phyloP scores from a whole-genome alignment of 2,113 vertebrate species.

The Oryzias celebensis region DNA sequence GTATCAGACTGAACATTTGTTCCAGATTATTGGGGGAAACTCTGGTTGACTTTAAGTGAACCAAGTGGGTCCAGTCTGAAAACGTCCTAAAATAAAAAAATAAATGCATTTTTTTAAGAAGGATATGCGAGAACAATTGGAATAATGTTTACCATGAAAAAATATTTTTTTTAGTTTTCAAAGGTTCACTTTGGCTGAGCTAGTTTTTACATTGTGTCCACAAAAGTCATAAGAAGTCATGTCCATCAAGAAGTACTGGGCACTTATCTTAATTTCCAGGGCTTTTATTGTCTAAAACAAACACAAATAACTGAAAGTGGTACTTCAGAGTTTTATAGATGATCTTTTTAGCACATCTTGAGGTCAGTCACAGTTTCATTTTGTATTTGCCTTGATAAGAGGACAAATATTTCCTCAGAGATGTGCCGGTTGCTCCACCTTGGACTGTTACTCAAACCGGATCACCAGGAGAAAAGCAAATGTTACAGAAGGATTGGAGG shows the following conservation, averaged over 20 bases:
- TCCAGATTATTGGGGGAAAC: too few relatives aligned
- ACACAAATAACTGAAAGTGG: slow-evolving; percentile 1
- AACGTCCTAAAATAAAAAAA: too few relatives aligned
- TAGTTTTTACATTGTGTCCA: not conserved
- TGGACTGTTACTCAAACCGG: slow-evolving; percentile 43
- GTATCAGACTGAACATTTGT: too few relatives aligned
- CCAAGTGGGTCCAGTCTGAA: too few relatives aligned
- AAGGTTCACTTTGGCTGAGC: not conserved
- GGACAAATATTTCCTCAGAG: slow-evolving; percentile 51
- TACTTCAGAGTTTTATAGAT: not conserved
- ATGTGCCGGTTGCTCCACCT: slow-evolving; percentile 53
- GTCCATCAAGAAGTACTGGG: too few relatives aligned
- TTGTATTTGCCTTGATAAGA: slow-evolving; percentile 41
- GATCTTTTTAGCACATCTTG: not conserved
- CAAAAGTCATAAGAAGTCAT: not conserved
- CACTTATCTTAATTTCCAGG: not conserved
- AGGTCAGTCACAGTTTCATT: slow-evolving; percentile 1
- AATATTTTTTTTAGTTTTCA: too few relatives aligned
- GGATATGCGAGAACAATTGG: too few relatives aligned
- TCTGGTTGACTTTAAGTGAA: too few relatives aligned
- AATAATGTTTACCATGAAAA: too few relatives aligned
- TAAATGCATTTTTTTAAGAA: too few relatives aligned
- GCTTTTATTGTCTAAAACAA: not conserved
- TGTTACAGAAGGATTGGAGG: slow-evolving; percentile 33
- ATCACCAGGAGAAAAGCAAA: slow-evolving; percentile 58